These are phyloP conservation scores for Papilio elwesi DNA, from an alignment of 2,888 invertebrate genomes.

Conservation along the genomic window DNA sequence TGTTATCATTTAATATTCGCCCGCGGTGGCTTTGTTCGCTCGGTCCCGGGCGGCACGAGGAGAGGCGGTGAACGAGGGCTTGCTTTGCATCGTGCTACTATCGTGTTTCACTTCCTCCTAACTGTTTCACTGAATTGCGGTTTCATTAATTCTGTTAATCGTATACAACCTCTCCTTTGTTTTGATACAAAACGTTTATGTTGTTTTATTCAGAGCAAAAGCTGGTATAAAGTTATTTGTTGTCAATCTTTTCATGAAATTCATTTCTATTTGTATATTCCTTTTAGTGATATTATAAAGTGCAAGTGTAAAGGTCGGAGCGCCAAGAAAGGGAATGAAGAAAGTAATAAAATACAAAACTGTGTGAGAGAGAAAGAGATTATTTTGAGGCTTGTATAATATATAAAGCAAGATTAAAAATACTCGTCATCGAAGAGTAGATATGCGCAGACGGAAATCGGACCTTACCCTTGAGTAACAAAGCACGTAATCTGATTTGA, in stretches of 20 bases:
- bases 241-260: not conserved
- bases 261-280: not conserved
- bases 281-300: not conserved
- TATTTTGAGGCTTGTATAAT: no score
- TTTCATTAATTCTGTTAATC: conserved; percentile 25
- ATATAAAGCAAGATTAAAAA: no score
- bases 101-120: conserved; percentile 27
- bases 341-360: no score
- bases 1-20: conserved; percentile 50
- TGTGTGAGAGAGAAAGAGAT: no score
- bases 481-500: no score
- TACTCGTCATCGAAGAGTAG: no score
- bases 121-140: conserved; percentile 26
- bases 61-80: conserved; percentile 19
- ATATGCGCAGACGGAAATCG: no score
- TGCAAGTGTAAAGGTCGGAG: no score
- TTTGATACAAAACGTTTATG: not conserved
- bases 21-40: conserved; percentile 43
- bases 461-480: no score
- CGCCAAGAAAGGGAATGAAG: no score
- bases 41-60: conserved; percentile 16
- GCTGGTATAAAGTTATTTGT: not conserved
- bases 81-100: conserved; percentile 20
- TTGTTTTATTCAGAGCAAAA: conserved; percentile 3
- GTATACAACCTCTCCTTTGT: not conserved